Base-by-base conservation (phyloP, 2,888 invertebrate species). In the Polietes domitor region DNA sequence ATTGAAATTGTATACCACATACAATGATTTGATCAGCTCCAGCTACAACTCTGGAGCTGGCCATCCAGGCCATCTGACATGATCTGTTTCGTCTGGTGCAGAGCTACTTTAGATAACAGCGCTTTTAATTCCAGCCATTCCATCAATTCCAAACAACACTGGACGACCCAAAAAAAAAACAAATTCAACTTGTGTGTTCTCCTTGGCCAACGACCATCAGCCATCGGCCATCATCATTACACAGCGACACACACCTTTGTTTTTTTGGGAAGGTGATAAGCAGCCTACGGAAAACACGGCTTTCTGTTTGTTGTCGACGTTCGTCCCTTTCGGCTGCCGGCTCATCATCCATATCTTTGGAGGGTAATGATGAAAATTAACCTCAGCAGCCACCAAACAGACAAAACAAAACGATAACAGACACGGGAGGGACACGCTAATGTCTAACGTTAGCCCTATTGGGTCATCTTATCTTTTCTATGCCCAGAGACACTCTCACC, bases 381-480 rank as follows among this genome's bases (percentile, higher is more conserved):
- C 81, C 78, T 76, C 81, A 84, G 84, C 84, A 84, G 81, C 78
- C 76, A 37, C 4, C 24, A 12, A 61, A 28, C 15, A 43, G 19
- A 68, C 61, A 76, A 78, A 73, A 81, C 84, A 84, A 78, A 77
- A 76, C 28, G 84, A 84, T 84, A 81, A 76, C 19, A 41, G n/a
- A n/a, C 72, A 65, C 68, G 9, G 19, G 15, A 17, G 9, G 32
- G 5, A 32, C n/a, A n/a, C n/a, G 37, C 47, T 47, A 41, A 41
- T 3, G 37, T 61, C 61, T n/a, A 28, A 26, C 10, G 63, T n/a
- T 7, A 63, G 37, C 32, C 9, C 9, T 17, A 19, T 37, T 63
- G n/a, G 63, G 63, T 28, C 17, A 17, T 53, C 37, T 65, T 65
- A 37, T 37, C 41, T 21, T 15, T 24, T 37, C 68, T 5, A 68